Evolutionary conservation across 2,797 vertebrate species (phyloP).

Genomic region (Amazonetta brasiliensis): DNA sequence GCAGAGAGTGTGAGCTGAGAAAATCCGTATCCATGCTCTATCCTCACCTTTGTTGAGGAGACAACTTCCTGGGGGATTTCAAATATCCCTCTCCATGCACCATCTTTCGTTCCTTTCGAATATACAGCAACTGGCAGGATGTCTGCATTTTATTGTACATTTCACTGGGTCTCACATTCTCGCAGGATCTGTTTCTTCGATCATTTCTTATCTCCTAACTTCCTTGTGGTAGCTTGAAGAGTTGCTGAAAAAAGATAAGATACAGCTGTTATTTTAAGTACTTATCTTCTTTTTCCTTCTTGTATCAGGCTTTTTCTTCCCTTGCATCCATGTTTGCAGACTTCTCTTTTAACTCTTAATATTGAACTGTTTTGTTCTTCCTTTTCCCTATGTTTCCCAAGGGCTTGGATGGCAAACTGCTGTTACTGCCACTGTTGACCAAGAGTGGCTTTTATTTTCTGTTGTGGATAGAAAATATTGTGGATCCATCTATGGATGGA

Average conservation of each 20-base stretch:
- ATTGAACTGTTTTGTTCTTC: not conserved
- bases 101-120: not conserved
- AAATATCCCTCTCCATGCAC: not conserved
- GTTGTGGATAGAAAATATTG: not conserved
- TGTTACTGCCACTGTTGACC: not conserved
- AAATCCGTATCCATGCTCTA: not conserved
- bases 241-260: not conserved
- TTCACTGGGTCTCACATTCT: not conserved
- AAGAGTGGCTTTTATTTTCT: not conserved
- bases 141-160: not conserved
- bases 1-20: not conserved
- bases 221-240: not conserved
- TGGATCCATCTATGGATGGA: not conserved
- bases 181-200: not conserved
- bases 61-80: not conserved
- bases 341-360: not conserved
- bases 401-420: not conserved
- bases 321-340: not conserved
- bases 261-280: not conserved
- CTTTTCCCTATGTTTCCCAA: not conserved
- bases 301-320: not conserved
- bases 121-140: not conserved
- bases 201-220: not conserved
- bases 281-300: not conserved
- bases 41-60: not conserved